Evolutionary conservation across 2,113 vertebrate species (phyloP).

Genomic region (Orthonyx spaldingii): DNA sequence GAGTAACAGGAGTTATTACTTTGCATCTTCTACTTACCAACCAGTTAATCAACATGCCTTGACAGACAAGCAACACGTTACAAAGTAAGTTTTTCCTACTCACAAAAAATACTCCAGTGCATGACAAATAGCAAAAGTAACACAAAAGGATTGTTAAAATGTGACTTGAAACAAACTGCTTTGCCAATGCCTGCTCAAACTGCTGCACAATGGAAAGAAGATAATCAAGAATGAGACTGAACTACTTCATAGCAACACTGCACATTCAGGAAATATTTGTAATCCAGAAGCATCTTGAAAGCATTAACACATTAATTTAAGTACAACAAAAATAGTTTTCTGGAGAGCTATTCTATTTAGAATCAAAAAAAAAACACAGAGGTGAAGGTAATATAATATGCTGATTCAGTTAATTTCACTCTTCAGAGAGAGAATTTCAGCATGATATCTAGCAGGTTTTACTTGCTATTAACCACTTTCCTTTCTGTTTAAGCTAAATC

Average conservation of each 20-base stretch:
- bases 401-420: neutral
- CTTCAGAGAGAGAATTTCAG: neutral
- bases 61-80: neutral
- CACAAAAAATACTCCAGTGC: neutral
- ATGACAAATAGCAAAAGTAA: neutral
- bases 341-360: neutral
- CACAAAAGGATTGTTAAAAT: neutral
- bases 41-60: neutral
- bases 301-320: neutral
- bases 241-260: neutral
- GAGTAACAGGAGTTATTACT: neutral
- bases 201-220: neutral
- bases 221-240: neutral
- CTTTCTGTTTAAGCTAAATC: neutral
- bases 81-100: neutral
- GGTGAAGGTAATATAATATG: neutral
- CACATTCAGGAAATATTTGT: neutral
- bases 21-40: neutral
- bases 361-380: neutral
- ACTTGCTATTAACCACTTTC: neutral
- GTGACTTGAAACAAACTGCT: neutral
- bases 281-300: neutral
- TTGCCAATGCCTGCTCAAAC: neutral
- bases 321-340: neutral
- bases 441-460: neutral